Base-by-base conservation (phyloP, 1,140 invertebrate genomes). In the Portunus trituberculatus region DNA sequence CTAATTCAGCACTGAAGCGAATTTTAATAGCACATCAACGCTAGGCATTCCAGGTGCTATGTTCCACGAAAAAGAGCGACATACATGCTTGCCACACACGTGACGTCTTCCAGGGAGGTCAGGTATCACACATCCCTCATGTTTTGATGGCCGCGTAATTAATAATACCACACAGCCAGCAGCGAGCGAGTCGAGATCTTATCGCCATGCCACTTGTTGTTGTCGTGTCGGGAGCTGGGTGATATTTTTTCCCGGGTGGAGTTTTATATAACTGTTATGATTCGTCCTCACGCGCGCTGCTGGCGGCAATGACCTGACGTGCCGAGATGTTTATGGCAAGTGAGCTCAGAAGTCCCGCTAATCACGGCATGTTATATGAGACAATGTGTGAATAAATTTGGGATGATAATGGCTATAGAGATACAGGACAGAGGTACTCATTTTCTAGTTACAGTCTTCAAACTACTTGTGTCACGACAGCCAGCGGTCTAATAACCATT, bases 161-260 rank as follows among this genome's bases (percentile, higher is more conserved):
- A 76, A 76, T n/a, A 76, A n/a, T 76, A n/a, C 25, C 67, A 7
- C 12, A n/a, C 6, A 20, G 25, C 25, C 67, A 25, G 67, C 67
- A n/a, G 67, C 12, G 52, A 10, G 52, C 52, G 52, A 59, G 52
- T 59, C 52, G 20, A 59, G 67, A n/a, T 76, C 4, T 76, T 76
- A 76, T 76, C 67, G n/a, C 20, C 67, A n/a, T 76, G 67, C 67
- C 67, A 76, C 25, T 76, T 76, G 67, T 76, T 76, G 67, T 76
- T 76, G 67, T 25, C 67, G 20, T n/a, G 67, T n/a, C 67, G 67
- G 67, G 4, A 8, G 20, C 1, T 8, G 20, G 67, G n/a, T 7
- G 67, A n/a, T 76, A 76, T 76, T 76, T 76, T 76, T 76, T 76
- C 67, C 67, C 6, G 6, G 67, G 1, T 1, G 20, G 16, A 59